Evolutionary conservation across 2,113 vertebrate species (phyloP).

Genomic region (Penelope pileata): DNA sequence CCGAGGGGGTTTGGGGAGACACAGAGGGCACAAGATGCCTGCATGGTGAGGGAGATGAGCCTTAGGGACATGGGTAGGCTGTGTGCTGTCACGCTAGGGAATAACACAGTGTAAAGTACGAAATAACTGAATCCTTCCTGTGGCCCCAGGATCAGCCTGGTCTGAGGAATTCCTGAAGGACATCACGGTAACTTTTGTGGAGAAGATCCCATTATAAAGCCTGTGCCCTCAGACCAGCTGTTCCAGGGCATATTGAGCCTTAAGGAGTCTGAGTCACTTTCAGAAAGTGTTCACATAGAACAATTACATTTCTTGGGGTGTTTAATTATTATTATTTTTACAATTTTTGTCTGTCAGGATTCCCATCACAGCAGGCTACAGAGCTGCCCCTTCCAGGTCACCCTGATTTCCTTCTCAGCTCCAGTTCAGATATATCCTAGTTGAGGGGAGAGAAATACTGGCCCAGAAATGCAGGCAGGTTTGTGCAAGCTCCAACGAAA

Average conservation of each 20-base stretch:
- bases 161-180: neutral
- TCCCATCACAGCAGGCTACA: neutral
- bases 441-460: neutral
- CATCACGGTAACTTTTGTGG: fast-evolving
- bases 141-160: fast-evolving
- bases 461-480: neutral
- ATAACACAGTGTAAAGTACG: neutral
- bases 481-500: fast-evolving
- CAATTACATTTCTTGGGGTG: neutral
- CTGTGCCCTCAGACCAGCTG: neutral
- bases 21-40: neutral
- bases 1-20: fast-evolving
- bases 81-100: neutral
- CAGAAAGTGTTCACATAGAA: neutral
- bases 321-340: neutral
- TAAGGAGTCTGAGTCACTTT: neutral
- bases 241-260: neutral
- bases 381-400: neutral
- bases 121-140: neutral
- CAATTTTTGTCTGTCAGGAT: neutral
- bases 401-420: neutral
- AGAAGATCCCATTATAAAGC: neutral
- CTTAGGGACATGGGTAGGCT: fast-evolving
- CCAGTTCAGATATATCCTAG: neutral
- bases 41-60: neutral